A percentile compares a stretch with the other conserved stretches of the same genome.
Conservation (phyloP, 2,888 invertebrate species). For the Tridacna crocea region DNA sequence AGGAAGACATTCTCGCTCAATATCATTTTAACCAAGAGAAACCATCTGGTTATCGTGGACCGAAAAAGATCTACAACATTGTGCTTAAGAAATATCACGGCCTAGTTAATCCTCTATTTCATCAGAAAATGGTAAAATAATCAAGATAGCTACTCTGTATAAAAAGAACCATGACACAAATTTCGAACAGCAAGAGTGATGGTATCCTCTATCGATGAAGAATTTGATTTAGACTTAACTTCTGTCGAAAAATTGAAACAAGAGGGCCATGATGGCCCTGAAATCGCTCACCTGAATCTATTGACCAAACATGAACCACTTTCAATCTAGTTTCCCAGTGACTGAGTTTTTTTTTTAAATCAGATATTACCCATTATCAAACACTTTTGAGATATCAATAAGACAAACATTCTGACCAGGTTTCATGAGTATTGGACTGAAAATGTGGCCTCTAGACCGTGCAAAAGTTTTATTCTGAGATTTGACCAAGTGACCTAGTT, state of each 20-base stretch:
- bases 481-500: too few species aligned
- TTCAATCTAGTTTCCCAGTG: too few species aligned
- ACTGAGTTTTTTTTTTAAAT: too few species aligned
- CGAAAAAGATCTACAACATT: constrained; percentile 25
- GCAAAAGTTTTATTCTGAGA: too few species aligned
- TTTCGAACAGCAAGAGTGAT: constrained; percentile 43
- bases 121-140: constrained; percentile 41
- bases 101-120: constrained; percentile 14
- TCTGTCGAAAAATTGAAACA: constrained; percentile 37
- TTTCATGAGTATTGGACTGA: too few species aligned
- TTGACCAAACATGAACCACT: too few species aligned
- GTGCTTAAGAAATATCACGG: constrained; percentile 36
- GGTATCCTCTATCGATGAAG: constrained; percentile 40
- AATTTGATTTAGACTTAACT: constrained; percentile 43
- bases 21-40: constrained; percentile 43
- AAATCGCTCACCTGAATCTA: too few species aligned
- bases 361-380: too few species aligned
- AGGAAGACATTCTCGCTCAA: constrained; percentile 30
- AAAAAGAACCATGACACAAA: constrained; percentile 40
- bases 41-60: constrained; percentile 27
- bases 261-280: constrained; percentile 36
- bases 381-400: too few species aligned
- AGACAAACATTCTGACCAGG: too few species aligned
- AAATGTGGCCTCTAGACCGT: too few species aligned
- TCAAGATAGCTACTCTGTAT: constrained; percentile 40